A percentile compares a stretch with the other conserved stretches of the same genome.
Evolutionary conservation across 2,888 invertebrate species (phyloP).

Genomic region (Cantharis lateralis): DNA sequence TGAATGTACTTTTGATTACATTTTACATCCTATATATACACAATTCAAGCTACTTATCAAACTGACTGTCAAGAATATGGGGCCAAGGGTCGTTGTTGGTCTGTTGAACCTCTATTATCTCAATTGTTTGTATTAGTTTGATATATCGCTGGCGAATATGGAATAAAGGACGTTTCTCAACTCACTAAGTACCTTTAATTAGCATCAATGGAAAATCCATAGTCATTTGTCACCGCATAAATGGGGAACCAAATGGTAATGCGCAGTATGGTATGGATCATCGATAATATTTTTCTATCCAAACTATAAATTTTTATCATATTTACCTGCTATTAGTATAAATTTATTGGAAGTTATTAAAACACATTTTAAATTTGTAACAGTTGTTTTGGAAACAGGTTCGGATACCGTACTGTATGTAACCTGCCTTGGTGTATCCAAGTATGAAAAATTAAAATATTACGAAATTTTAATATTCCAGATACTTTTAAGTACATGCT

Average conservation of each 20-base stretch:
- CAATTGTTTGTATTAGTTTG: conserved; percentile 4
- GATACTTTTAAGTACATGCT: no score
- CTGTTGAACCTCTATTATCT: conserved; percentile 17
- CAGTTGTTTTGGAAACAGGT: background rate
- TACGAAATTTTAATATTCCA: background rate
- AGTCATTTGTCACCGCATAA: background rate
- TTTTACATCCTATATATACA: background rate
- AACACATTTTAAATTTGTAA: background rate
- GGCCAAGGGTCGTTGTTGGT: conserved; percentile 23
- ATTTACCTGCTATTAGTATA: background rate
- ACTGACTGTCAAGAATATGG: conserved; percentile 7
- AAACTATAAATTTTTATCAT: background rate
- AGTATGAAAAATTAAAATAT: background rate
- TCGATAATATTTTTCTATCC: background rate
- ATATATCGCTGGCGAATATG: background rate
- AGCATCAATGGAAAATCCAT: background rate
- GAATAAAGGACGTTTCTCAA: background rate
- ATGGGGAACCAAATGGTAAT: background rate
- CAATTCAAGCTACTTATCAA: background rate
- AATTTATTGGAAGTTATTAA: background rate
- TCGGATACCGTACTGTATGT: background rate
- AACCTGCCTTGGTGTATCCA: background rate
- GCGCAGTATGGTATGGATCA: background rate
- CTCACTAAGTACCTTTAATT: background rate
- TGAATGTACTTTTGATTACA: background rate